Evolutionary conservation across 2,888 invertebrate genomes (phyloP).

Genomic region (Tetranychus piercei): DNA sequence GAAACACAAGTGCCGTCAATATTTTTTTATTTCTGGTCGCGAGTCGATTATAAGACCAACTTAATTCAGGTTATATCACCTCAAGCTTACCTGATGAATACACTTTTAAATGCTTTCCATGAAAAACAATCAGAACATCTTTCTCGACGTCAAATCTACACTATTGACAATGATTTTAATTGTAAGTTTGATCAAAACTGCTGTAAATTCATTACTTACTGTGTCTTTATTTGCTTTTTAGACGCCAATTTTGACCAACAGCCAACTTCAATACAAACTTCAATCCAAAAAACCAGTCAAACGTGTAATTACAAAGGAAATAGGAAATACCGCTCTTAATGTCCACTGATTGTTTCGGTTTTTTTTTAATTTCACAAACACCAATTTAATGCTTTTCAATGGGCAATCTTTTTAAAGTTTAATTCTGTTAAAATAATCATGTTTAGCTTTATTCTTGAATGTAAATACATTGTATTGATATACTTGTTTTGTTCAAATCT

Average conservation of each 20-base stretch:
- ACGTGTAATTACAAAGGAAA: too few species aligned
- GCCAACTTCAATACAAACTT: neutral
- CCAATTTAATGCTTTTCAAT: too few species aligned
- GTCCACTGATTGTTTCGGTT: too few species aligned
- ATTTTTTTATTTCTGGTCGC: conserved; percentile 2
- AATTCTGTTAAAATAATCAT: too few species aligned
- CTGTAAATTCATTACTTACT: neutral
- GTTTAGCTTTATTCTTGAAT: too few species aligned
- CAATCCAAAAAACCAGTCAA: too few species aligned
- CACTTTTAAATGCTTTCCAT: neutral
- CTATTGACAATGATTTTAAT: neutral
- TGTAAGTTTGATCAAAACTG: neutral
- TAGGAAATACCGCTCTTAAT: too few species aligned
- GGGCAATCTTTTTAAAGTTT: too few species aligned
- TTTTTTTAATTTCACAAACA: too few species aligned
- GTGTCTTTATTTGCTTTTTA: neutral
- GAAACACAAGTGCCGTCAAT: neutral
- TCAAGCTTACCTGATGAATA: neutral
- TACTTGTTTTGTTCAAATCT: too few species aligned
- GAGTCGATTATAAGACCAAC: neutral
- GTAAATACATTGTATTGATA: too few species aligned
- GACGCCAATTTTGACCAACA: neutral
- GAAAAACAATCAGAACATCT: neutral
- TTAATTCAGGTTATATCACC: conserved; percentile 5
- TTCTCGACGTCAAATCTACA: neutral